Base-by-base conservation (phyloP, 2,113 vertebrate species). In the Misgurnus mizolepis region DNA sequence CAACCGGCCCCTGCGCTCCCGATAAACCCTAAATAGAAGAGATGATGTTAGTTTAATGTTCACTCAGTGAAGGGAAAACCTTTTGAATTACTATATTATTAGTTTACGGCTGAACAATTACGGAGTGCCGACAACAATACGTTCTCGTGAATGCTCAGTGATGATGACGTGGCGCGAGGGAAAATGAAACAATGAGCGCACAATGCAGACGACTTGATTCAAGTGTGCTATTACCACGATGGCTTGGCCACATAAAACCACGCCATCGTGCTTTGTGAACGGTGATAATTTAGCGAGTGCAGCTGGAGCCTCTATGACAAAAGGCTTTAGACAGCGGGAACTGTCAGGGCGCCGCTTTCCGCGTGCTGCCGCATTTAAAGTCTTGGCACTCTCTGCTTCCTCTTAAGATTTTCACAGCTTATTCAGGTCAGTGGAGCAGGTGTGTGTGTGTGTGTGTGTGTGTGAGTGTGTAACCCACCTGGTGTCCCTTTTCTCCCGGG, bases 401-500 rank as follows among this genome's bases (percentile, higher is more conserved):
- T 73, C 61, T 34, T 47, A 41, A 49, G 7, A 22, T 50, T 43
- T 12, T 61, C 55, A 43, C 58, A 41, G 18, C 47, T 56, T 50
- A 64, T 78, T 49, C 60, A 58, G 67, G 79, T 72, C 34, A 81
- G 61, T 78, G 67, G 53, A 78, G 68, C 68, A 78, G 67, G 62
- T 53, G 43, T 75, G 39, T 41, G 75, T 79, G 58, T 66, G 53
- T 64, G 43, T 75, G 69, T 62, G 45, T 67, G 50, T 58, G 45
- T 56, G 18, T 81, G 58, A 69, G n/a, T 66, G 60, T 14, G 60
- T 14, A 68, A 91, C 91, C 89, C 88, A 98, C 96, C 91, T 94
- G 93, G 12, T 88, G 82, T 14, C 96, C 96, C 83, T 98, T 98
- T 81, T 98, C 96, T 85, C 96, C 96, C 0, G 94, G 56, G 27